These are phyloP conservation scores for Mamestra configurata DNA, from an alignment of 1,140 invertebrate genomes.

Conservation along the genomic window DNA sequence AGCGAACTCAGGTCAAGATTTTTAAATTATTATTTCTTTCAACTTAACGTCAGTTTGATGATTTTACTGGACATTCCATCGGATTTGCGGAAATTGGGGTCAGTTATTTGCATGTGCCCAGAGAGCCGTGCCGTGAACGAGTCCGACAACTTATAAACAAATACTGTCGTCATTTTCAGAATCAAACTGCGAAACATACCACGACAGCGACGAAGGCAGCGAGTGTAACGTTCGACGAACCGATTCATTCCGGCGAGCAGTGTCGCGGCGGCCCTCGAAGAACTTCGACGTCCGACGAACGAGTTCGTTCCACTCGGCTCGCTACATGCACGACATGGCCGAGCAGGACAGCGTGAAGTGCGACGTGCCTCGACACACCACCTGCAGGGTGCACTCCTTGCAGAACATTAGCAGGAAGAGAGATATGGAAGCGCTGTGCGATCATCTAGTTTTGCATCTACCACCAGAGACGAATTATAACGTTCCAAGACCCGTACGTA, in stretches of 20 bases:
- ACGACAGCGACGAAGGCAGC: conserved; percentile 82
- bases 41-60: too few relatives aligned
- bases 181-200: conserved; percentile 80
- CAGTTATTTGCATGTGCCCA: too few relatives aligned
- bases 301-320: conserved; percentile 80
- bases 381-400: conserved; percentile 79
- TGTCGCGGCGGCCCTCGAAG: conserved; percentile 73
- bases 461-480: conserved; percentile 78
- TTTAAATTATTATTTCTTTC: too few relatives aligned
- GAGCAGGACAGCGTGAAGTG: conserved; percentile 67
- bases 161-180: conserved; percentile 60
- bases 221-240: conserved; percentile 81
- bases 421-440: conserved; percentile 78
- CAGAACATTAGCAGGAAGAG: conserved; percentile 79
- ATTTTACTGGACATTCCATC: too few relatives aligned
- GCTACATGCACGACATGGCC: conserved; percentile 72
- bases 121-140: not conserved
- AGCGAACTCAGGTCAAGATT: too few relatives aligned
- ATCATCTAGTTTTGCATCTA: conserved; percentile 79
- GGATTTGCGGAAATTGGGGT: too few relatives aligned
- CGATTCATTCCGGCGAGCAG: conserved; percentile 78
- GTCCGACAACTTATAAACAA: not conserved
- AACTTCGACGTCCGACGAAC: conserved; percentile 79
- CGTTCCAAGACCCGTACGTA: conserved; percentile 76
- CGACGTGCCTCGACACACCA: conserved; percentile 62